These are phyloP conservation scores for Drosophila pallidifrons DNA, from an alignment of 1,140 invertebrate species.

Conservation along the genomic window DNA sequence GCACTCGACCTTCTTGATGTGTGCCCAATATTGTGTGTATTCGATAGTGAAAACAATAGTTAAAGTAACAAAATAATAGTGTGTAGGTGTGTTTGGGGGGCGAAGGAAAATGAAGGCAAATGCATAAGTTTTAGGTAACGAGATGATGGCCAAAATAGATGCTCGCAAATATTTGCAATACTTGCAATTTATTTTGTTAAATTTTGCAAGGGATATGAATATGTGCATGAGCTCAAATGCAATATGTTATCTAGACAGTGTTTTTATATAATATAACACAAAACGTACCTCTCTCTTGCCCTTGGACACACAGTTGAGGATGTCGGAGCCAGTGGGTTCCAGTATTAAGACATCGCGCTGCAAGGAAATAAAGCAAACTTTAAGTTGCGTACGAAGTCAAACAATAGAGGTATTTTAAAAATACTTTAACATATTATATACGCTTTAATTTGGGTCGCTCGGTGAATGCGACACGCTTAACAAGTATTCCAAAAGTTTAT, in stretches of 20 bases:
- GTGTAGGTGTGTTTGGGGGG: slow-evolving; percentile 34
- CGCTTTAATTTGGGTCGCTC: slow-evolving; percentile 42
- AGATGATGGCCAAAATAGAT: slow-evolving; percentile 44
- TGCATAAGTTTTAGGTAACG: slow-evolving; percentile 49
- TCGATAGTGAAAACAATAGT: slow-evolving; percentile 44
- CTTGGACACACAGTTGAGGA: slow-evolving; percentile 92
- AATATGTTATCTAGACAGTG: background rate
- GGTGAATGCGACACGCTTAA: slow-evolving; percentile 35
- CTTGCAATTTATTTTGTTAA: slow-evolving; percentile 30
- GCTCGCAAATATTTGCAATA: slow-evolving; percentile 32
- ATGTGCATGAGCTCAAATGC: slow-evolving; percentile 16
- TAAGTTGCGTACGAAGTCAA: slow-evolving; percentile 1
- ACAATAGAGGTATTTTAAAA: slow-evolving; percentile 5
- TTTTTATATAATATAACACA: background rate
- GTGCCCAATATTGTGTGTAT: slow-evolving; percentile 41
- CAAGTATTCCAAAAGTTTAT: slow-evolving; percentile 66
- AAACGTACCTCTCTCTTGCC: slow-evolving; percentile 90
- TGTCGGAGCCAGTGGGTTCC: slow-evolving; percentile 89
- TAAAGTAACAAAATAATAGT: slow-evolving; percentile 44
- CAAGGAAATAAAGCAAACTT: slow-evolving; percentile 36
- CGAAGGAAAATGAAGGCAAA: slow-evolving; percentile 39
- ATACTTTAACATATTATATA: slow-evolving; percentile 26
- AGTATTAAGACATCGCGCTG: slow-evolving; percentile 90
- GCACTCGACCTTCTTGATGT: slow-evolving; percentile 91
- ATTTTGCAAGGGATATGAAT: slow-evolving; percentile 46